Base-by-base conservation (phyloP, 2,797 vertebrate genomes). In the Aphelocoma californica region DNA sequence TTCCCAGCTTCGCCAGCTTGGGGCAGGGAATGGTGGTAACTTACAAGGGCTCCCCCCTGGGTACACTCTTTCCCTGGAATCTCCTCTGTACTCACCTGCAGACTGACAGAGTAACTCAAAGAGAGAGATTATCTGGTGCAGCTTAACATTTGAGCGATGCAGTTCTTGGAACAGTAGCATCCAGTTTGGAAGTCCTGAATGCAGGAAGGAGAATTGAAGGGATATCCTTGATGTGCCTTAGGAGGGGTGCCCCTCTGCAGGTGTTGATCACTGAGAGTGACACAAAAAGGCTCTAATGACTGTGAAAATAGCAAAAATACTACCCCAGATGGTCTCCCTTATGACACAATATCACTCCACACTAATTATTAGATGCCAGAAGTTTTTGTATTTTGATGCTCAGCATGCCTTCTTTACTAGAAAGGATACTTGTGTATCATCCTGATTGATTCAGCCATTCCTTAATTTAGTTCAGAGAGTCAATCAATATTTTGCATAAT, bases 401-500 rank as follows among this genome's bases (percentile, higher is more conserved):
- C 56, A 92, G 36, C 42, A 50, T 86, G 34, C 31, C 26, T 20
- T 82, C 21, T 88, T 51, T 54, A 65, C 20, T 31, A 36, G 24
- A 65, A 90, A 73, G 9, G 36, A 26, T 58, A 60, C 28, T 45
- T 84, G 44, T 48, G 28, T 53, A 60, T 70, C 34, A 67, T 67
- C 47, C 67, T 72, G 48, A 66, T 81, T 84, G 74, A 62, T 85
- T 96, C 61, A 93, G 31, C 20, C 53, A 86, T 91, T 51, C 56
- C 60, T 42, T 90, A 81, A 93, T 88, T 92, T 88, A 93, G 47
- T 93, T 96, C 66, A 83, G 31, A 67, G 14, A 81, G n/a, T 64
- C 48, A 62, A 92, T 90, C 71, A 88, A 86, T 93, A 91, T 58
- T 94, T 86, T 93, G 66, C 60, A 83, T 90, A 93, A 93, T 47